These are phyloP conservation scores for Antechinus flavipes DNA, from an alignment of 2,113 vertebrate species.

Conservation along the genomic window DNA sequence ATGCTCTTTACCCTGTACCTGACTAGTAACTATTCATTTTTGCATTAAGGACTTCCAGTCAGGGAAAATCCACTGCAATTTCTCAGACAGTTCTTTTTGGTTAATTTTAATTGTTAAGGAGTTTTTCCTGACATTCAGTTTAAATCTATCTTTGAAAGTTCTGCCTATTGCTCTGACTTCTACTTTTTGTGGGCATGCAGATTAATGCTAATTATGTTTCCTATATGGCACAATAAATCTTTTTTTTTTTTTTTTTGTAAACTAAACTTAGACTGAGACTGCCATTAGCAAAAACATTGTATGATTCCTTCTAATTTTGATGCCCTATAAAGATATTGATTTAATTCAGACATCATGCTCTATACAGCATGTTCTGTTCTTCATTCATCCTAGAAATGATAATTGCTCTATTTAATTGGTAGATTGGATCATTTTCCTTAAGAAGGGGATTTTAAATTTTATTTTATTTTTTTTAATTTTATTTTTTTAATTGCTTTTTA, in stretches of 20 bases:
- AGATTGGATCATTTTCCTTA: background rate
- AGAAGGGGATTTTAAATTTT: background rate
- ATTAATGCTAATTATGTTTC: background rate
- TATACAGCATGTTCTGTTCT: background rate
- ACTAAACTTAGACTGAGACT: background rate
- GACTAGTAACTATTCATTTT: background rate
- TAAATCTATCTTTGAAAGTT: background rate
- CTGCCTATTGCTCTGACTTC: background rate
- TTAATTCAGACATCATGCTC: background rate
- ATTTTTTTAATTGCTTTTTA: too few species aligned
- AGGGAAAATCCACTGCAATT: background rate
- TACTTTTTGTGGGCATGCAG: background rate
- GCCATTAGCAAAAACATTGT: background rate
- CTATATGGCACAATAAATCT: background rate
- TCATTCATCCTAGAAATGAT: background rate
- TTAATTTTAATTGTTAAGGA: background rate
- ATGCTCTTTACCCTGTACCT: background rate
- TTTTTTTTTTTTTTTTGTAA: background rate
- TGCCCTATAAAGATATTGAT: background rate
- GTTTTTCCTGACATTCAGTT: background rate
- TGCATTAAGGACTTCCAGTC: background rate
- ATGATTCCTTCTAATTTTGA: background rate
- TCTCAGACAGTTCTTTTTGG: background rate
- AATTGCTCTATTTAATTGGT: background rate
- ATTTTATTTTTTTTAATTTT: too few species aligned